Evolutionary conservation across 1,140 invertebrate species (phyloP), one percentile per base, ranked within the genome.

Genomic region (Brachionus angularis): DNA sequence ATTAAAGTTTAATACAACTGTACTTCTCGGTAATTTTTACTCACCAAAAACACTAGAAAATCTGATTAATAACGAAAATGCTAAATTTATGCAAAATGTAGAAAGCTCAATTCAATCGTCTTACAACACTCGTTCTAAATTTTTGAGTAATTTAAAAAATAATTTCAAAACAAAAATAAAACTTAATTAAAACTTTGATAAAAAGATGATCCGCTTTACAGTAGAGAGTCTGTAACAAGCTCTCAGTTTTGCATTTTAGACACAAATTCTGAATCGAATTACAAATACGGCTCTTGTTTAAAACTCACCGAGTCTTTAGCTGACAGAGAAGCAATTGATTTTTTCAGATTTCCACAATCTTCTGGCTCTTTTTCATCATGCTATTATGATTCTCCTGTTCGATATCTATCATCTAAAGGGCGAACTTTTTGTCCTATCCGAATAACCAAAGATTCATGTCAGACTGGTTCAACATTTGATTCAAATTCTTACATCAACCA

Each of bases 21-120:
- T 67, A 47, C 23, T 67, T 12, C 62, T 67, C 34, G 62, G 62
- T 16, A 31, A 67, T 27, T 67, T 49, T 67, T 67, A 67, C 47
- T 67, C 62, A 18, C 62, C 62, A 4, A 25, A 12, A 14, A 8
- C 7, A 27, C 47, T 67, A 25, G 18, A 46, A 2, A 14, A 67
- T 31, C 47, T 34, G 10, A 16, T 58, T 23, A 21, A 14, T 3
- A 67, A 50, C 47, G 31, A 46, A 27, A 67, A 46, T 67, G 62
- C 46, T 29, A 67, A 36, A 23, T 67, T 67, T 47, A 7, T 33
- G 29, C 33, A 50, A 5, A 29, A 47, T 31, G 29, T 67, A 47
- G 14, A 67, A 44, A 27, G 36, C 10, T 47, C 46, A 47, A 18
- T 67, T 16, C 34, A 31, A 47, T 18, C 16, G 18, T 46, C 62